Conservation (phyloP, 2,113 vertebrate genomes). For the Centropus bengalensis region DNA sequence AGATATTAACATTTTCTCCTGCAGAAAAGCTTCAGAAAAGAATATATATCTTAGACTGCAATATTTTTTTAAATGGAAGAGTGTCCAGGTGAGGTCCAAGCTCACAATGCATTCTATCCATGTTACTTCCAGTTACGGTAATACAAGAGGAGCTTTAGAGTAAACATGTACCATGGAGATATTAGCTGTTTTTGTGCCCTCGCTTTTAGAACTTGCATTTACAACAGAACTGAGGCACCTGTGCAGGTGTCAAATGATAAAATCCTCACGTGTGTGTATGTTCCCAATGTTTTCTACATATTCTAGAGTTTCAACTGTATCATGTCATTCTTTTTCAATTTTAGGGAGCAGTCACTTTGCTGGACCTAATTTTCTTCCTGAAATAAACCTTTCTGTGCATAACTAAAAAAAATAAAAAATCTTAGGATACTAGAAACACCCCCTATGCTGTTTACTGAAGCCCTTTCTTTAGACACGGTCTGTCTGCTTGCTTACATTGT, state of each 20-base stretch:
- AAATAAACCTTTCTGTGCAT: background rate
- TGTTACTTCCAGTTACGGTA: background rate
- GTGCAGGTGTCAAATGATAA: background rate
- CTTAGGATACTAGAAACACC: background rate
- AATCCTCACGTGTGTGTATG: background rate
- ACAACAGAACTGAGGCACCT: background rate
- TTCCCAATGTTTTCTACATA: rapidly evolving
- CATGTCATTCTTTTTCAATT: background rate
- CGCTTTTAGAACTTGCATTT: background rate
- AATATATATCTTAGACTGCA: background rate
- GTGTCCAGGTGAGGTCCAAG: background rate
- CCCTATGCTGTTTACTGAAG: background rate
- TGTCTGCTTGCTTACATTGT: background rate
- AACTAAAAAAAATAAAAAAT: background rate
- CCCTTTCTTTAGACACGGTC: background rate
- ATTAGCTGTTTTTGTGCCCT: background rate
- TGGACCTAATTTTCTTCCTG: background rate
- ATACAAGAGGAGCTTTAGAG: background rate
- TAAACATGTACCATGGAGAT: rapidly evolving
- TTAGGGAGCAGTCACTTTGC: background rate
- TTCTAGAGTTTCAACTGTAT: background rate
- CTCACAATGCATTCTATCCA: background rate
- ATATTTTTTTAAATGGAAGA: background rate
- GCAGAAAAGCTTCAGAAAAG: background rate
- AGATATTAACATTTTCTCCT: background rate